A percentile compares a stretch with the other conserved stretches of the same genome.
These are phyloP conservation scores for Oscheius myriophilus DNA, from an alignment of 2,888 invertebrate species.

Conservation along the genomic window DNA sequence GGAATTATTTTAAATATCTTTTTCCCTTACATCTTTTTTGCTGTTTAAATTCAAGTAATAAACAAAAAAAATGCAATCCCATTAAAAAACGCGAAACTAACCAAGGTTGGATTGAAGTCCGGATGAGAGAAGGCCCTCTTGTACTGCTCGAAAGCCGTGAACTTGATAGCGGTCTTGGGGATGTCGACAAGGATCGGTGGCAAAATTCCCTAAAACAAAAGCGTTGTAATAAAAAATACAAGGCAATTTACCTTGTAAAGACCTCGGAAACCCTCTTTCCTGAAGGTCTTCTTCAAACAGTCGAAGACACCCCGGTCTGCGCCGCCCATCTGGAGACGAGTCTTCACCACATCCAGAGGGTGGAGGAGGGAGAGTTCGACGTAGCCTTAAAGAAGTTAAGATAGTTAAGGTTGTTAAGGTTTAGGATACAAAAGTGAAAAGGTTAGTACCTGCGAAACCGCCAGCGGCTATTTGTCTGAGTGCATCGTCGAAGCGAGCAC, in stretches of 20 bases:
- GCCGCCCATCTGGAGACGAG: conserved; percentile 83
- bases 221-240: not conserved
- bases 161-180: conserved; percentile 92
- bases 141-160: conserved; percentile 91
- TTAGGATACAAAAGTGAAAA: too few relatives aligned
- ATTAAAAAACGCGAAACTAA: not conserved
- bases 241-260: conserved; percentile 36
- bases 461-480: too few relatives aligned
- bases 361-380: conserved; percentile 95
- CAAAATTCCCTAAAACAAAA: conserved; percentile 87
- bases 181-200: conserved; percentile 93
- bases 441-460: too few relatives aligned
- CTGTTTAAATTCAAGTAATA: too few relatives aligned
- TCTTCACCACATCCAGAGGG: conserved; percentile 91
- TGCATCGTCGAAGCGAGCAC: too few relatives aligned
- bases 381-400: conserved; percentile 78
- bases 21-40: too few relatives aligned
- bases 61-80: too few relatives aligned
- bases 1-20: too few relatives aligned
- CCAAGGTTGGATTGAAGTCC: conserved; percentile 36
- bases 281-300: conserved; percentile 88
- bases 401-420: too few relatives aligned
- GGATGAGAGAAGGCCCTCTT: conserved; percentile 83
- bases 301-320: conserved; percentile 80
- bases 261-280: conserved; percentile 79